Percentiles rank a stretch among this genome's conserved stretches.
Evolutionary conservation across 2,113 vertebrate genomes (phyloP).

Genomic region (Gopherus evgoodei): DNA sequence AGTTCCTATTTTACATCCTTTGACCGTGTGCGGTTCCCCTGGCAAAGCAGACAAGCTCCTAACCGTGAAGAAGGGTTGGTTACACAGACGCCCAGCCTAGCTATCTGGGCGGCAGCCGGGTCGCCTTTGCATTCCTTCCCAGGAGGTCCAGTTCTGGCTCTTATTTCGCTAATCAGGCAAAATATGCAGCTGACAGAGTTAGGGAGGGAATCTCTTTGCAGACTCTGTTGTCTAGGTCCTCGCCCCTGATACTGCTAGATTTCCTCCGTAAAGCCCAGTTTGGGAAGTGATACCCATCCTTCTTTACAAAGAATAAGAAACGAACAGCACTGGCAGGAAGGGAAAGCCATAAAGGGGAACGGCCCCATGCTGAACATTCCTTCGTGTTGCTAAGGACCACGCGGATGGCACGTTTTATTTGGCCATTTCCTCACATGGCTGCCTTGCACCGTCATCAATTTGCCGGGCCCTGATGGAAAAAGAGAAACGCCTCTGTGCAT

Average conservation of each 20-base stretch:
- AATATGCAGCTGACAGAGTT: rapidly evolving
- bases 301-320: neutral
- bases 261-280: neutral
- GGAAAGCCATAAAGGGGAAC: neutral
- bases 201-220: neutral
- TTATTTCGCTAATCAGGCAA: neutral
- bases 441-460: neutral
- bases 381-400: neutral
- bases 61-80: neutral
- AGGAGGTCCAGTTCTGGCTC: neutral
- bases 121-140: neutral
- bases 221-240: neutral
- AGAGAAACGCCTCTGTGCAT: neutral
- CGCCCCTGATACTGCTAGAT: neutral
- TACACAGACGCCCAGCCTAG: too few relatives aligned
- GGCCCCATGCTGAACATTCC: neutral
- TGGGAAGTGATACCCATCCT: neutral
- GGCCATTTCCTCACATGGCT: neutral
- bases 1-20: neutral
- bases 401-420: neutral
- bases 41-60: neutral
- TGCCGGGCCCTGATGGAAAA: neutral
- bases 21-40: rapidly evolving
- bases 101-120: rapidly evolving
- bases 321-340: neutral